Evolutionary conservation across 1,140 invertebrate species (phyloP).

Genomic region (Apis laboriosa): DNA sequence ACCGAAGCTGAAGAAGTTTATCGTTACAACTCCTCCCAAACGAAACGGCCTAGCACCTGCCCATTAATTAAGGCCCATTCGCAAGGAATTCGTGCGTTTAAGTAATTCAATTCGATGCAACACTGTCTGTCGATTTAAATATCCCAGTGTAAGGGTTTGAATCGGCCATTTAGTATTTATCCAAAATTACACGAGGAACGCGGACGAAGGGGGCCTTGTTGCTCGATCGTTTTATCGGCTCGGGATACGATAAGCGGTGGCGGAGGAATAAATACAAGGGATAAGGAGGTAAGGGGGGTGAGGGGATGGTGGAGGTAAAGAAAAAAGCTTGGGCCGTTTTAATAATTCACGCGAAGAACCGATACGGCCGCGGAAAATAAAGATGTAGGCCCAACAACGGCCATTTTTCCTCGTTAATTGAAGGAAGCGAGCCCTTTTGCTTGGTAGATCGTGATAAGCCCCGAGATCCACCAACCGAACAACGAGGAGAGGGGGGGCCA

Average conservation of each 20-base stretch:
- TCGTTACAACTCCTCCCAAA: not conserved
- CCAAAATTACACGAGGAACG: constrained; percentile 40
- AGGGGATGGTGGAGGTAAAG: no score
- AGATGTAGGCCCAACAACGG: constrained; percentile 40
- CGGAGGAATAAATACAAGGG: not conserved
- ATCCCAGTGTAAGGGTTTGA: constrained; percentile 38
- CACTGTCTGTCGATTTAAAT: constrained; percentile 52
- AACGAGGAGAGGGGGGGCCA: constrained; percentile 11
- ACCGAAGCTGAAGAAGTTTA: not conserved
- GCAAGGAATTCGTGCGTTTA: constrained; percentile 55
- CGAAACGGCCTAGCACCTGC: constrained; percentile 34
- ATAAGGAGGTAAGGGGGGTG: no score
- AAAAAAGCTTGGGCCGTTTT: constrained; percentile 23
- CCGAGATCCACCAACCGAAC: constrained; percentile 54
- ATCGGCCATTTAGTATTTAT: constrained; percentile 43
- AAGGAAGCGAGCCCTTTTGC: constrained; percentile 61
- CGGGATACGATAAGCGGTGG: no score
- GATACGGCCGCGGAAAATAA: constrained; percentile 53
- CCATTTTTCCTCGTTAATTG: constrained; percentile 68
- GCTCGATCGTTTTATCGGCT: constrained; percentile 33
- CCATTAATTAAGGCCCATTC: constrained; percentile 50
- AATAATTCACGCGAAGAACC: constrained; percentile 48
- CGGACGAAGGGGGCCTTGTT: constrained; percentile 2
- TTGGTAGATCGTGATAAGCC: constrained; percentile 65
- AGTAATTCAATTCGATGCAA: constrained; percentile 46